Base-by-base conservation (phyloP, 2,797 vertebrate species). In the Fundulus diaphanus region DNA sequence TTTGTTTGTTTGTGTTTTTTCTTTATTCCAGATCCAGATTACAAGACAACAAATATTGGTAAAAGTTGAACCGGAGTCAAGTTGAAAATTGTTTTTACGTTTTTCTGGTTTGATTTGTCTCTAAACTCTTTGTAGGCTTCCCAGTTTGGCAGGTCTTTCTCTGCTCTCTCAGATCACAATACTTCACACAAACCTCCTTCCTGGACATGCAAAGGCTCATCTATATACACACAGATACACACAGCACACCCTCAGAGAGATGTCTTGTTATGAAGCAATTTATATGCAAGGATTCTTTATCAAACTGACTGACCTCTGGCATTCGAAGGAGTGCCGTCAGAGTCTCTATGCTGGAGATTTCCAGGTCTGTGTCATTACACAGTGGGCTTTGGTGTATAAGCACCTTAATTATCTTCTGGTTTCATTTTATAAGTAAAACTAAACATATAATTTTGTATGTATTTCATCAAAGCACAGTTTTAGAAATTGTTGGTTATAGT, bases 241-340 rank as follows among this genome's bases (percentile, higher is more conserved):
- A 73, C 31, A 40, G 56, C 52, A 7, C 70, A 24, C 69, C 87
- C 84, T 90, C 70, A 79, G 89, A 88, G 89, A 87, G 83, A 83
- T 81, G 79, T 42, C 82, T 82, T 90, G 87, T 91, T 92, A 92
- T 90, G 89, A 92, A 93, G 91, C 91, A 92, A 92, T 92, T 93
- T 92, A 92, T 94, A 93, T 94, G 90, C 91, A 92, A 87, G 82
- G 87, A 91, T 88, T 88, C 88, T 92, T 92, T 90, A 91, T 92
- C 87, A 92, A 90, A 89, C 85, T 68, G 87, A 83, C 88, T 87
- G 91, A 92, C 92, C 90, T 89, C 87, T 88, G 81, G 81, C 85
- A 90, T 82, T 80, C 87, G 87, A 68, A 87, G 82, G 81, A 87
- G 80, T 67, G 69, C 73, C 80, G 76, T 68, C 72, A 79, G 84